Percentiles rank a stretch among this genome's conserved stretches.
Conservation (phyloP, 2,113 vertebrate genomes). For the Cyphomyrus discorhynchus region DNA sequence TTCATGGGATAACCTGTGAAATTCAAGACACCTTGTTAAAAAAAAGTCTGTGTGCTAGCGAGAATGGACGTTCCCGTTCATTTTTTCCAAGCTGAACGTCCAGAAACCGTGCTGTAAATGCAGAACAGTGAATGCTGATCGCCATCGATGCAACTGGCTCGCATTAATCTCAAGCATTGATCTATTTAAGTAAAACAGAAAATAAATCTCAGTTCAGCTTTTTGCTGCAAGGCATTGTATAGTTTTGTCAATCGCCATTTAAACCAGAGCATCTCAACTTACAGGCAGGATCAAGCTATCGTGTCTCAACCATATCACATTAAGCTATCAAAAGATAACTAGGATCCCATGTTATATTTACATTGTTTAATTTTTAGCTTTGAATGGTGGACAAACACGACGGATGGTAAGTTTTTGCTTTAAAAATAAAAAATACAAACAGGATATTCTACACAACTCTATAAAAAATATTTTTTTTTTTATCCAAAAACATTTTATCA, state of each 20-base stretch:
- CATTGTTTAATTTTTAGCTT: not conserved
- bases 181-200: not conserved
- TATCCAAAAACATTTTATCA: conserved; percentile 59
- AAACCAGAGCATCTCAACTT: conserved; percentile 2
- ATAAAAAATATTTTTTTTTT: conserved; percentile 70
- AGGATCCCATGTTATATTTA: not conserved
- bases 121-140: not conserved
- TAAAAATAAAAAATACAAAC: conserved; percentile 50
- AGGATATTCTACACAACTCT: conserved; percentile 48
- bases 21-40: not conserved
- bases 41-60: not conserved
- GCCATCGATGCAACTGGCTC: not conserved
- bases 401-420: conserved; percentile 45
- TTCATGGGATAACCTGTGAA: not conserved
- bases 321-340: not conserved
- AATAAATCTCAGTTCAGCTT: not conserved
- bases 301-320: conserved; percentile 6
- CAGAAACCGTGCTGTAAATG: not conserved
- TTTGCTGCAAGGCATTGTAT: conserved; percentile 5
- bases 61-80: not conserved
- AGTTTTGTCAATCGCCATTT: not conserved
- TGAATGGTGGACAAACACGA: conserved; percentile 35
- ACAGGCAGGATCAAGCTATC: conserved; percentile 3
- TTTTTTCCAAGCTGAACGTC: not conserved
- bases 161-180: not conserved